Base-by-base conservation (phyloP, 1,140 invertebrate species). In the Cryptotermes secundus region DNA sequence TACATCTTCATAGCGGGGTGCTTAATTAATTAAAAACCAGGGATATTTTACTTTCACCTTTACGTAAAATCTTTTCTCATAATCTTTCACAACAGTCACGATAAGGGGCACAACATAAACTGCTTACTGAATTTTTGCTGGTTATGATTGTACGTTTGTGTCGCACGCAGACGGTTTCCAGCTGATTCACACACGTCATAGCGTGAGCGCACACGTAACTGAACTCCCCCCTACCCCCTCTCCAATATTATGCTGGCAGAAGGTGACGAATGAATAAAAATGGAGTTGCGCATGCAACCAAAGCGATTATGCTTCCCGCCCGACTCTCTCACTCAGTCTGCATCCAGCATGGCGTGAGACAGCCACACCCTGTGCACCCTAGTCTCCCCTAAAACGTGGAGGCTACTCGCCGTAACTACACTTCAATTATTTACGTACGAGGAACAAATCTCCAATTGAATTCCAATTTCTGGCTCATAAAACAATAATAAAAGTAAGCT, bases 241-340 rank as follows among this genome's bases (percentile, higher is more conserved):
- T 14, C 38, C 38, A 42, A 42, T 42, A 42, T 42, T 42, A 59
- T 1, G 26, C 2, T 59, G 59, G 12, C 38, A 38, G 59, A 31
- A 72, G 59, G 26, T 72, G 59, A 72, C 26, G 59, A 72, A 72
- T 72, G 59, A 31, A 31, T 72, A 72, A 72, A 72, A 72, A n/a
- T 72, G 59, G 16, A 72, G 59, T 31, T 72, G 59, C 26, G 26
- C 59, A 59, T 59, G 53, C 53, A 59, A 59, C 26, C 22, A 31
- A 72, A 72, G 31, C 26, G n/a, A 72, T 72, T 31, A 31, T 72
- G 26, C 26, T 31, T 59, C 53, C 24, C 19, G 9, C 14, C 59
- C 31, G 26, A 6, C 26, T 72, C 26, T 72, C 59, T 72, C 53
- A 24, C 7, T 59, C 53, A 22, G 53, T 59, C 53, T 59, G 53